Evolutionary conservation across 2,797 vertebrate species (phyloP), one percentile per base, ranked within the genome.

Genomic region (Gouania willdenowi): DNA sequence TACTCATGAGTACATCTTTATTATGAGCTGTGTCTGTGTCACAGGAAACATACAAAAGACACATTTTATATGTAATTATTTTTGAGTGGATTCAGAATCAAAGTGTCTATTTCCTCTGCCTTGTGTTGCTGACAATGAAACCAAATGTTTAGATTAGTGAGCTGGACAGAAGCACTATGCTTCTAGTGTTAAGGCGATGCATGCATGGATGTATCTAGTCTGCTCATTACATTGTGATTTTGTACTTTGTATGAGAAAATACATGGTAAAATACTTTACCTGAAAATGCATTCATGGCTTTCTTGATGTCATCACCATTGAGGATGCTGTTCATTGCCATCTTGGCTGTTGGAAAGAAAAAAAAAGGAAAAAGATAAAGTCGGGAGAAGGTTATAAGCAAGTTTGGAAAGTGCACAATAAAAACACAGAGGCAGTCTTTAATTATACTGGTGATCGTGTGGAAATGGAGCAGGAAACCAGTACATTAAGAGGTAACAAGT

Each of bases 241-340:
- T n/a, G n/a, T n/a, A n/a, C n/a, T n/a, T n/a, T n/a, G n/a, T n/a
- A n/a, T n/a, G n/a, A n/a, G n/a, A n/a, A n/a, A n/a, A n/a, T n/a
- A n/a, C n/a, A n/a, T n/a, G n/a, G n/a, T n/a, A n/a, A n/a, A n/a
- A n/a, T n/a, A n/a, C 2, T 86, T 88, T 84, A 97, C 95, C 93
- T 88, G 89, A 75, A 82, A 92, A 97, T 78, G 92, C 90, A 65
- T 87, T 91, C 40, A 98, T 75, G 43, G 93, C 94, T 85, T 93
- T 94, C 89, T 91, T 91, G 89, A 98, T 95, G 83, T 97, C 92
- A 45, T 92, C 94, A 44, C 82, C 67, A 70, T 62, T 88, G 83
- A 98, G 93, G 79, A 98, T 87, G 77, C 92, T 92, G 83, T 83
- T 91, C 92, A 98, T 98, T 69, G 92, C 85, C 95, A 98, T 98